These are phyloP conservation scores for Gerris buenoi DNA, from an alignment of 1,140 invertebrate species.

Conservation along the genomic window DNA sequence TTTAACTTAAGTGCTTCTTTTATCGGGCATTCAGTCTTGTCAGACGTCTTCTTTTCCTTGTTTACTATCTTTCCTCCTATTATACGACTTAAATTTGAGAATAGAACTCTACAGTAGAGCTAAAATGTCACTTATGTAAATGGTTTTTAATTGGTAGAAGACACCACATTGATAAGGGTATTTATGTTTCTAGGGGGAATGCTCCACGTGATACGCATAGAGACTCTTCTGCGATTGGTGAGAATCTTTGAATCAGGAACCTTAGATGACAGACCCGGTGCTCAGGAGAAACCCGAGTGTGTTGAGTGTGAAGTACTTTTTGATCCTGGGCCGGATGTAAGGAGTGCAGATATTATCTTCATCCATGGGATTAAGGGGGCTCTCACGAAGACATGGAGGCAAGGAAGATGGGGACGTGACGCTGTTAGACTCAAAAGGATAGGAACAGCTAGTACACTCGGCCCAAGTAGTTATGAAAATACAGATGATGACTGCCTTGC, in stretches of 20 bases:
- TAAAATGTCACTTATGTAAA: too few relatives aligned
- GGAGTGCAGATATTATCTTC: conserved; percentile 38
- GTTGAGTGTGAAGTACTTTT: conserved; percentile 22
- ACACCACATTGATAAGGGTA: not conserved
- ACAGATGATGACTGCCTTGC: too few relatives aligned
- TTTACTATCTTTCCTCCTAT: too few relatives aligned
- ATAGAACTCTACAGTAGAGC: too few relatives aligned
- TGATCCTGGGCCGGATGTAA: conserved; percentile 18
- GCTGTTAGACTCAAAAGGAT: not conserved
- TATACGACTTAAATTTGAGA: too few relatives aligned
- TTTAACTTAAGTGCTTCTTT: too few relatives aligned
- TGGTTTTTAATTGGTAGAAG: too few relatives aligned
- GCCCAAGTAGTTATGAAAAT: too few relatives aligned
- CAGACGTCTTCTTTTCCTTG: too few relatives aligned
- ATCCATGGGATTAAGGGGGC: conserved; percentile 42
- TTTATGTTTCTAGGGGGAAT: conserved; percentile 5
- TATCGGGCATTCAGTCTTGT: too few relatives aligned
- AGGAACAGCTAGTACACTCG: too few relatives aligned
- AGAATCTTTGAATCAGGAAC: not conserved
- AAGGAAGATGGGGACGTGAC: conserved; percentile 33
- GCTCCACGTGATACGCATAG: conserved; percentile 4
- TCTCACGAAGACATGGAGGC: conserved; percentile 38
- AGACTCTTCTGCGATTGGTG: not conserved
- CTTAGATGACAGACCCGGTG: not conserved
- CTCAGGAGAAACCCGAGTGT: conserved; percentile 13